Conservation (phyloP, 2,888 invertebrate species). For the Callosobruchus maculatus region DNA sequence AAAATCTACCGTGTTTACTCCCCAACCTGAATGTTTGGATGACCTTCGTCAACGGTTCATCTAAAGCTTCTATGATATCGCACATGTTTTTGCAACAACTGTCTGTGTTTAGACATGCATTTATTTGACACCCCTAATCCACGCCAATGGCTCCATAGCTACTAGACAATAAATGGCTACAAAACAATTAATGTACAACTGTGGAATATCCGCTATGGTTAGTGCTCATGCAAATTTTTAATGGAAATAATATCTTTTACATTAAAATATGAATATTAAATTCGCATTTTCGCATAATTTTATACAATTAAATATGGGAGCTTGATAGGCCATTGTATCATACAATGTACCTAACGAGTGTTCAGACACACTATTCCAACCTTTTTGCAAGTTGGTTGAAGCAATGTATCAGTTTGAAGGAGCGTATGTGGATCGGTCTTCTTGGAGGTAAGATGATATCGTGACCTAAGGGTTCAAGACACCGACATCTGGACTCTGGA, state of each 20-base stretch:
- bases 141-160: background rate
- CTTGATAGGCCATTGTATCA: conserved; percentile 36
- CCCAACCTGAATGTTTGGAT: too few species aligned
- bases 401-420: too few species aligned
- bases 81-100: too few species aligned
- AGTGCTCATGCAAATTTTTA: conserved; percentile 41
- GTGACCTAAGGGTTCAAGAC: too few species aligned
- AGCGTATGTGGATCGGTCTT: too few species aligned
- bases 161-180: background rate
- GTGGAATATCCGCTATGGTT: conserved; percentile 29
- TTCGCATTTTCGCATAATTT: conserved; percentile 12
- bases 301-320: conserved; percentile 33
- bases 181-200: background rate
- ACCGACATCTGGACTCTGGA: too few species aligned
- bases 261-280: conserved; percentile 38
- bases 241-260: conserved; percentile 27
- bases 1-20: too few species aligned
- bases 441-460: too few species aligned
- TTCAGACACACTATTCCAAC: too few species aligned
- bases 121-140: background rate
- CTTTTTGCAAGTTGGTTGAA: too few species aligned
- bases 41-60: too few species aligned
- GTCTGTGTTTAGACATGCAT: background rate
- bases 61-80: too few species aligned
- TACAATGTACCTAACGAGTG: conserved; percentile 16